These are phyloP conservation scores for Argya squamiceps DNA, from an alignment of 2,797 vertebrate genomes.

Conservation along the genomic window DNA sequence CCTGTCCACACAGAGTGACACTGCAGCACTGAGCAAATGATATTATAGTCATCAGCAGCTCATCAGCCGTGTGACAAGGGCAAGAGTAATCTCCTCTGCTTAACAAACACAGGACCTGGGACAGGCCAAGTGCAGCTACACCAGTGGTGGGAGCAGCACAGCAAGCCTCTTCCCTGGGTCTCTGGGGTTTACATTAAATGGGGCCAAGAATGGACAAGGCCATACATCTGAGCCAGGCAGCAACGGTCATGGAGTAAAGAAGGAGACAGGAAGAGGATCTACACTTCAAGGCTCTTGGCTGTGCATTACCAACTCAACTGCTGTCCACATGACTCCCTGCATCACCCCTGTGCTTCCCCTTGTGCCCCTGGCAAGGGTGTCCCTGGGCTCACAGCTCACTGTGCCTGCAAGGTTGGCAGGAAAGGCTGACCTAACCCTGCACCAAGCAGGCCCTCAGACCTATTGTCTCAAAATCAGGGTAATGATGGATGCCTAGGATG, in stretches of 20 bases:
- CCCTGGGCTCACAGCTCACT: neutral
- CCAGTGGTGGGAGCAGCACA: neutral
- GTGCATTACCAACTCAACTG: neutral
- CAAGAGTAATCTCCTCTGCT: neutral
- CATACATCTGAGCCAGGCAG: neutral
- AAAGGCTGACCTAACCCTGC: conserved; percentile 64
- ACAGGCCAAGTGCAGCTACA: neutral
- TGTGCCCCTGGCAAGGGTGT: neutral
- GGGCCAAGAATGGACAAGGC: neutral
- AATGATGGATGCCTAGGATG: conserved; percentile 67
- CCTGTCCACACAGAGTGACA: neutral
- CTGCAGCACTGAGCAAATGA: neutral
- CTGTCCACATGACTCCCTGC: accelerated
- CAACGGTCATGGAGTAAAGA: neutral
- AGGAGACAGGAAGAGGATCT: neutral
- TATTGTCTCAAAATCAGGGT: conserved; percentile 64
- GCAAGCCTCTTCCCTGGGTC: neutral
- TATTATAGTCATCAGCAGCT: neutral
- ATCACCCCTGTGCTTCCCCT: neutral
- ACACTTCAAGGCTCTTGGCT: neutral
- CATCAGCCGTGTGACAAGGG: neutral
- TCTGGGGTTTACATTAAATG: neutral
- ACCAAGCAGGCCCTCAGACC: conserved; percentile 40
- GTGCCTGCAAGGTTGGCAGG: conserved; percentile 27
- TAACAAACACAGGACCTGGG: neutral